Evolutionary conservation across 53 echinoderm and acorn worm genomes (phyloP), one percentile per base, ranked within the genome.

Genomic region (Arbacia lixula): DNA sequence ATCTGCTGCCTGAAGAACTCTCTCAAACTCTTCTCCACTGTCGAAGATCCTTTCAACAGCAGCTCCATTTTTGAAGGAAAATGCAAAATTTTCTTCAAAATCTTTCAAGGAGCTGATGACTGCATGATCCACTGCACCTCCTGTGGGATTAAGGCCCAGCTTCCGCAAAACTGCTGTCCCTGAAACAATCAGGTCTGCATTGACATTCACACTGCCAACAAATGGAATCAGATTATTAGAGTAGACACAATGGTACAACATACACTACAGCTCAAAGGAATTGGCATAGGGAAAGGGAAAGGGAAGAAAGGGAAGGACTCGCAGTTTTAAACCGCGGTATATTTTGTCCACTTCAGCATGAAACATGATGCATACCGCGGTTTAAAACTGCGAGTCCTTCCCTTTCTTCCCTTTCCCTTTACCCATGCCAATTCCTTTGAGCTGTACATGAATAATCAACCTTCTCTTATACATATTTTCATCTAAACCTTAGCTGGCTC

Each of bases 111-210:
- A 92, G 30, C 60, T 79, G 31, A 98, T 83, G 17, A 87, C 65
- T 3, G 72, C 30, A 56, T 98, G 88, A 40, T 92, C 94, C 34
- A 39, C 31, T 21, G 73, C 84, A 17, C 77, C 52, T 0, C 89
- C 91, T 42, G 82, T 80, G 16, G 90, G 90, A 19, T 50, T 11
- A 4, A 90, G 55, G 38, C 71, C 71, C 19, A 98, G 74, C 35
- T 85, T 53, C 41, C 84, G 73, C 21, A 98, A 85, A 53, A 98
- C 83, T 8, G 67, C 88, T 75, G 87, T 94, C 24, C 89, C 98
- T 6, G 94, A 88, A 20, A 98, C 98, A 49, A 98, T 98, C 53
- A 98, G 69, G 75, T 98, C 98, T 49, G 94, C 92, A 87, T 93
- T 92, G 2, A 94, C 90, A 74, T 98, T 98, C 16, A 98, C 60